Conservation (phyloP, 2,888 invertebrate genomes). For the Lobophora halterata region DNA sequence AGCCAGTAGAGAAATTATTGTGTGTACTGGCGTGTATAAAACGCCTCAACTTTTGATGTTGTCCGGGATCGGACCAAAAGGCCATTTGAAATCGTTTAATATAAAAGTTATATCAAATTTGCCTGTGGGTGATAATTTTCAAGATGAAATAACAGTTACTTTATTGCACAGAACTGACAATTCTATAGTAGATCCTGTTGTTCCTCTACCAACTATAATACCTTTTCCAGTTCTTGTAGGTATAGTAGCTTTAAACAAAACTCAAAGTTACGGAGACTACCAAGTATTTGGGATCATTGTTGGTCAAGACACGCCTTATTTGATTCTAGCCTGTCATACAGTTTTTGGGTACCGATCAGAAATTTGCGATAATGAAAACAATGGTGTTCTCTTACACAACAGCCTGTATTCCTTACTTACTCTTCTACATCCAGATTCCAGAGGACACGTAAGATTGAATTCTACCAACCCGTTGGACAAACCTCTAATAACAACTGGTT, state of each 20-base stretch:
- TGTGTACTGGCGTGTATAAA: conserved; percentile 65
- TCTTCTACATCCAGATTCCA: conserved; percentile 63
- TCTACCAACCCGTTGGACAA: conserved; percentile 73
- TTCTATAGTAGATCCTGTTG: conserved; percentile 6
- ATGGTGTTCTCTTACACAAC: conserved; percentile 25
- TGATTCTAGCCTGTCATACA: conserved; percentile 28
- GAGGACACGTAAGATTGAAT: conserved; percentile 74
- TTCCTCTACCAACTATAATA: conserved; percentile 39
- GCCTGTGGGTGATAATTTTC: conserved; percentile 64
- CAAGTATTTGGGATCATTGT: conserved; percentile 32
- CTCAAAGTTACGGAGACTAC: conserved; percentile 62
- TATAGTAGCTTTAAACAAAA: conserved; percentile 79
- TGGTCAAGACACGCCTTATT: conserved; percentile 16
- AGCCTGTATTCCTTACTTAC: conserved; percentile 26
- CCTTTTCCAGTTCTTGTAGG: conserved; percentile 36
- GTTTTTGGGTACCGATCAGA: conserved; percentile 32
- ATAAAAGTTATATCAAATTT: conserved; percentile 59
- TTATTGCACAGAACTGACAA: conserved; percentile 40
- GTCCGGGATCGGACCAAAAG: conserved; percentile 66
- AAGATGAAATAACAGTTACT: conserved; percentile 59
- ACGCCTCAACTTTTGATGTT: conserved; percentile 68
- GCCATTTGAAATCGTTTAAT: conserved; percentile 45
- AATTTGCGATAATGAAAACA: conserved; percentile 32
- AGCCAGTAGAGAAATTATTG: conserved; percentile 64
- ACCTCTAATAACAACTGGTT: conserved; percentile 81